These are phyloP conservation scores for Mus spicilegus DNA, from an alignment of 2,113 vertebrate species.

Conservation along the genomic window DNA sequence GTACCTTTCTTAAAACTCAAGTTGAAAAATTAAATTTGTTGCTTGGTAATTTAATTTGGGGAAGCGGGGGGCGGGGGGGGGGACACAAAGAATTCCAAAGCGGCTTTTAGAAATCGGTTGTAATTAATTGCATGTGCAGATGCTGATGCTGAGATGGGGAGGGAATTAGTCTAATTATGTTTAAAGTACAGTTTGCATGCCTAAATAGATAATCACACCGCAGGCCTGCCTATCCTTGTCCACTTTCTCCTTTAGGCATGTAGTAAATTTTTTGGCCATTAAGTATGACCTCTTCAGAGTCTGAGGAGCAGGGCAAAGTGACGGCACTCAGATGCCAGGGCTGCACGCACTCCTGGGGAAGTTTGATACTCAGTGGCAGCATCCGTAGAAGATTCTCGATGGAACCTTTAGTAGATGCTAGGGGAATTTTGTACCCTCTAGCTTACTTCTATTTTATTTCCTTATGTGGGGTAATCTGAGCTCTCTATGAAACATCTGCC, in stretches of 20 bases:
- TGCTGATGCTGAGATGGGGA: slow-evolving; percentile 58
- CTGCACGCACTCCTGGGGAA: not conserved
- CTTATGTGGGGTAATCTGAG: slow-evolving; percentile 36
- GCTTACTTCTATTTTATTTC: not conserved
- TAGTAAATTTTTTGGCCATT: slow-evolving; percentile 66
- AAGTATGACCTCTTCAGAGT: slow-evolving; percentile 61
- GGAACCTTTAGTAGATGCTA: not conserved
- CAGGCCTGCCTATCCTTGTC: slow-evolving; percentile 52
- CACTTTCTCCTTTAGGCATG: not conserved
- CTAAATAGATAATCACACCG: slow-evolving; percentile 66
- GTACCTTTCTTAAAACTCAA: slow-evolving; percentile 69
- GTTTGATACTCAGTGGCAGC: not conserved
- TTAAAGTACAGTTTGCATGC: slow-evolving; percentile 74
- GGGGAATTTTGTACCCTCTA: not conserved
- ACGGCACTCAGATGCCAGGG: not conserved
- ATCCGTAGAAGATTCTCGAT: not conserved
- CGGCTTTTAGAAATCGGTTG: slow-evolving; percentile 68
- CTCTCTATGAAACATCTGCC: not conserved
- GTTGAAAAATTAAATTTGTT: slow-evolving; percentile 80
- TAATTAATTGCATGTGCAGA: slow-evolving; percentile 75
- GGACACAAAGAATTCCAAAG: slow-evolving; percentile 71
- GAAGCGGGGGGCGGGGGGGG: not conserved
- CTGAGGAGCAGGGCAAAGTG: slow-evolving; percentile 40
- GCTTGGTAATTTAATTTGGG: slow-evolving; percentile 67
- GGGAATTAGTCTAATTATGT: slow-evolving; percentile 68